Evolutionary conservation across 2,113 vertebrate genomes (phyloP).

Genomic region (Leucosticte australis): DNA sequence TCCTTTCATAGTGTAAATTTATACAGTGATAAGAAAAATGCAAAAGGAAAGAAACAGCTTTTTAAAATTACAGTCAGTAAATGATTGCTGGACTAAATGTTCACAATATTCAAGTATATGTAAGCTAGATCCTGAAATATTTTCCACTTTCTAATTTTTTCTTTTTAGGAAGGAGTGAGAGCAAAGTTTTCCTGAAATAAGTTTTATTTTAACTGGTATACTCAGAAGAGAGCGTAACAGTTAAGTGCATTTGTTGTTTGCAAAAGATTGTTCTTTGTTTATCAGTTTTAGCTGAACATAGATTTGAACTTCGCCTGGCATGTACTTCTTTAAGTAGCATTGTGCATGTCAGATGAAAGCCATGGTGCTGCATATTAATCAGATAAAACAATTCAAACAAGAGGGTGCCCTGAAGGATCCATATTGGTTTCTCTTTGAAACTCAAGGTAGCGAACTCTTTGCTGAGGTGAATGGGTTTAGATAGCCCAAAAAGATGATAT

Average conservation of each 20-base stretch:
- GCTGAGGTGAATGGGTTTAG: neutral
- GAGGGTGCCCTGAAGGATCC: neutral
- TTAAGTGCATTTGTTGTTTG: neutral
- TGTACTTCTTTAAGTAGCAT: neutral
- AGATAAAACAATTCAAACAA: neutral
- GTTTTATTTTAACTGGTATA: neutral
- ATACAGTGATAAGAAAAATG: neutral
- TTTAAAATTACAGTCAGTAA: neutral
- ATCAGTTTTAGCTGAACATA: neutral
- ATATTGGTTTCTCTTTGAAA: neutral
- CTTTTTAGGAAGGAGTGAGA: neutral
- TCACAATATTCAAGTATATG: neutral
- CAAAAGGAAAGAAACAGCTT: neutral
- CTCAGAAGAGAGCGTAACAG: neutral
- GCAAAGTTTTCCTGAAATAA: neutral
- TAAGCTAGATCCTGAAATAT: neutral
- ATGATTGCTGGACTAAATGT: neutral
- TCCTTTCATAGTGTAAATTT: neutral
- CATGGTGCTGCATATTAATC: neutral
- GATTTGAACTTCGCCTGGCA: neutral
- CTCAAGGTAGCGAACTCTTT: neutral
- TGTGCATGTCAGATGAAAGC: neutral
- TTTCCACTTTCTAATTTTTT: neutral
- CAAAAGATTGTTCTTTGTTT: neutral
- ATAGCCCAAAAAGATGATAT: neutral